A percentile compares a stretch with the other conserved stretches of the same genome.
Evolutionary conservation across 2,797 vertebrate species (phyloP).

Genomic region (Girardinus metallicus): DNA sequence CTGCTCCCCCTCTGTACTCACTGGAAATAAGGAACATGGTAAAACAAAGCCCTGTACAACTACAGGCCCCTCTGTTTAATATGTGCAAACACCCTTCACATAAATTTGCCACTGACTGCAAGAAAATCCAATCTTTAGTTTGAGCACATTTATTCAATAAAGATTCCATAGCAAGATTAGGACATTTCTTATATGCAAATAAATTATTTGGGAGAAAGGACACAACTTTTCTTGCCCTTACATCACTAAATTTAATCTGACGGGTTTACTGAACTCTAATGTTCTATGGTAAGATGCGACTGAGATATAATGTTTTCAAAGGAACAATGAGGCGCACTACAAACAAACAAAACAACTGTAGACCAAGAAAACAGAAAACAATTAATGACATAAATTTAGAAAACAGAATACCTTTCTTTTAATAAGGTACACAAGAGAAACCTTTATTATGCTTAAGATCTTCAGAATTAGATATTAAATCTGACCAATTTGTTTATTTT

Average conservation of each 20-base stretch:
- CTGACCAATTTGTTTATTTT: background rate
- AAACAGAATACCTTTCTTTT: no score
- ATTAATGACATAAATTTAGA: no score
- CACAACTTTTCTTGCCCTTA: background rate
- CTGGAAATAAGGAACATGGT: constrained; percentile 21
- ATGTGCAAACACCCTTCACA: background rate
- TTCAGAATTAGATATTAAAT: no score
- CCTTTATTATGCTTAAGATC: background rate
- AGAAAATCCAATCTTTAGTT: background rate
- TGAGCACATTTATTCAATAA: background rate
- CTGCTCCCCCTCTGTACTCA: constrained; percentile 67
- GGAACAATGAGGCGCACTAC: background rate
- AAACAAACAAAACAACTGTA: no score
- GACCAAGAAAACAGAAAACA: no score
- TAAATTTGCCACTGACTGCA: background rate
- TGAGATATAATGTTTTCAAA: background rate
- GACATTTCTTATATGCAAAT: background rate
- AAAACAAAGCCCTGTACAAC: background rate
- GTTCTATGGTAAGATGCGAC: background rate
- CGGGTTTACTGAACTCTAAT: background rate
- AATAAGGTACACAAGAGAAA: background rate
- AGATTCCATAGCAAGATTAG: background rate
- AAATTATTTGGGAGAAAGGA: background rate
- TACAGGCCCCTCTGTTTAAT: background rate
- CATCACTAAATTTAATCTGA: background rate